A percentile compares a stretch with the other conserved stretches of the same genome.
Evolutionary conservation across 2,888 invertebrate genomes (phyloP).

Genomic region (Lypha dubia): DNA sequence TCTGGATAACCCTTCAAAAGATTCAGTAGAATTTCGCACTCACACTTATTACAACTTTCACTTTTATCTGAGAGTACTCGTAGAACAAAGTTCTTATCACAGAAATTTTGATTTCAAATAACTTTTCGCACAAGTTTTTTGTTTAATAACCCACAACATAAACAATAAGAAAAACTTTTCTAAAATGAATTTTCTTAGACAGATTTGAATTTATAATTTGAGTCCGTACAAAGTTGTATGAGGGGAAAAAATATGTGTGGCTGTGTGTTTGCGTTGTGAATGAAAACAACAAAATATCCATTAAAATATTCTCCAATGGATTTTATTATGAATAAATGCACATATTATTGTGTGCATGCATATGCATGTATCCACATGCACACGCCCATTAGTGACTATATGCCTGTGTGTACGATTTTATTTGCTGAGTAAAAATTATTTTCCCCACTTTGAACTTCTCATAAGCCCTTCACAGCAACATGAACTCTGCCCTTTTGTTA

Average conservation of each 20-base stretch:
- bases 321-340: constrained; percentile 54
- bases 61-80: too few relatives aligned
- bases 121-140: constrained; percentile 20
- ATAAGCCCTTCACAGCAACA: constrained; percentile 63
- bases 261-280: too few relatives aligned
- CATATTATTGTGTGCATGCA: background rate
- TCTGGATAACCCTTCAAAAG: constrained; percentile 6
- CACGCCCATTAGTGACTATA: background rate
- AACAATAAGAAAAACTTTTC: constrained; percentile 15
- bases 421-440: constrained; percentile 16
- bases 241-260: too few relatives aligned
- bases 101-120: constrained; percentile 30
- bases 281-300: constrained; percentile 7
- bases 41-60: constrained; percentile 9
- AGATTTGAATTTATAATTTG: constrained; percentile 52
- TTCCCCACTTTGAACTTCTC: constrained; percentile 71
- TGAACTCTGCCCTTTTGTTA: constrained; percentile 66
- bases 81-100: constrained; percentile 24
- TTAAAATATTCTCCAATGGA: constrained; percentile 38
- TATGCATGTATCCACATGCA: background rate
- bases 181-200: constrained; percentile 31
- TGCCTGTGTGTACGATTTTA: background rate
- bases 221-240: background rate
- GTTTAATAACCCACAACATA: constrained; percentile 7
- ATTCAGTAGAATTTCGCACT: background rate